Percentiles rank a stretch among this genome's conserved stretches.
Conservation (phyloP, 1,140 invertebrate species). For the Cephus cinctus region DNA sequence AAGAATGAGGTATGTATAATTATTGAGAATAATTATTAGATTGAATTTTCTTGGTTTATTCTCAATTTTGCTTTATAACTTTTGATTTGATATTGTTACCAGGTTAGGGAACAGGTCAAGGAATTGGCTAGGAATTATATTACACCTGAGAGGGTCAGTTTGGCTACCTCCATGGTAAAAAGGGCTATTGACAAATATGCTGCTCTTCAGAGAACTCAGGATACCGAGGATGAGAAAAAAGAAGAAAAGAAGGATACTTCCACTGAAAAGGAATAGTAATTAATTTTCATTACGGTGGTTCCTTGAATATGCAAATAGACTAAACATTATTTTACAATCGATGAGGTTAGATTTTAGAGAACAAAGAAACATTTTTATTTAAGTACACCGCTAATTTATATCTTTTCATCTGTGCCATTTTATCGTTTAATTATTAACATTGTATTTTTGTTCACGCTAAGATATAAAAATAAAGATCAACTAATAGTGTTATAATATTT, state of each 20-base stretch:
- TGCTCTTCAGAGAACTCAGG: slow-evolving; percentile 52
- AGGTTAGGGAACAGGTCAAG: slow-evolving; percentile 32
- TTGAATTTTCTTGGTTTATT: slow-evolving; percentile 8
- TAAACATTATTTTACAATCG: no score
- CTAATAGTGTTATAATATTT: no score
- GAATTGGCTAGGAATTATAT: slow-evolving; percentile 39
- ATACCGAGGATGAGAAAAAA: slow-evolving; percentile 1
- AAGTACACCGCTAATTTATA: no score
- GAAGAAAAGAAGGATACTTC: background rate
- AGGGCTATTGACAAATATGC: slow-evolving; percentile 67
- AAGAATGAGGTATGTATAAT: slow-evolving; percentile 30
- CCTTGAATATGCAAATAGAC: no score
- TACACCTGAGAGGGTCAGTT: slow-evolving; percentile 57
- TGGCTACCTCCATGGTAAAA: slow-evolving; percentile 62
- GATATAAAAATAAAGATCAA: no score
- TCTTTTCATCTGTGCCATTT: no score
- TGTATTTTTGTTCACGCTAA: no score
- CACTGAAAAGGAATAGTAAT: slow-evolving; percentile 9
- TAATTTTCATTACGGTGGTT: slow-evolving; percentile 3
- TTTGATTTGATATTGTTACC: background rate
- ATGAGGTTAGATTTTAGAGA: no score
- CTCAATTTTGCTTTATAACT: background rate
- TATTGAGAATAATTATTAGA: slow-evolving; percentile 3
- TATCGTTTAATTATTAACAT: no score
- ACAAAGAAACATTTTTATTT: no score